Evolutionary conservation across 2,113 vertebrate genomes (phyloP).

Genomic region (Syrrhaptes paradoxus): DNA sequence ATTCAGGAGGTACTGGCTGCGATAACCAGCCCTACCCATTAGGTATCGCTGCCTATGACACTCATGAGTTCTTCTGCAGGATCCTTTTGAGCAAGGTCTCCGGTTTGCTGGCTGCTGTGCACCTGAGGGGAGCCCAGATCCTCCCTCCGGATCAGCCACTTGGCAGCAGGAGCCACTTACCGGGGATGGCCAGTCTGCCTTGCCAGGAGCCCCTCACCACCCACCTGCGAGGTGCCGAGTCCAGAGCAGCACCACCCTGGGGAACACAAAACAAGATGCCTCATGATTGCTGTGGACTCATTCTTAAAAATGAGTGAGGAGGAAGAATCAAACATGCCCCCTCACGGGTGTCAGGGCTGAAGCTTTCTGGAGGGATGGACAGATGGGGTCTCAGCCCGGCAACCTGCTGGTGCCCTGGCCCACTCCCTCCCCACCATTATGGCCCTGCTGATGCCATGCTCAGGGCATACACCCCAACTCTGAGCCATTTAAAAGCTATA

Average conservation of each 20-base stretch:
- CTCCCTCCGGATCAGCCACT: background rate
- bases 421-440: background rate
- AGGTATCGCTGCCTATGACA: too few relatives aligned
- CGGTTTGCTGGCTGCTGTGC: too few relatives aligned
- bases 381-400: accelerated
- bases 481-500: background rate
- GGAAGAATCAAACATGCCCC: background rate
- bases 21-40: too few relatives aligned
- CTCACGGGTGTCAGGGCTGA: background rate
- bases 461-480: background rate
- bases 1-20: too few relatives aligned
- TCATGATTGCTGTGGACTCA: accelerated
- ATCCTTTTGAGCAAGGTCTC: too few relatives aligned
- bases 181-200: accelerated
- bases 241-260: background rate
- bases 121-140: background rate
- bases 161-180: background rate
- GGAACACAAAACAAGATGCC: background rate
- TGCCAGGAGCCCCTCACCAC: background rate
- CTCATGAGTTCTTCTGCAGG: too few relatives aligned
- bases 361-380: background rate
- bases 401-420: background rate
- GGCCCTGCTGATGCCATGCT: background rate
- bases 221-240: accelerated
- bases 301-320: background rate